phyloP scores from a whole-genome alignment of 2,113 vertebrate genomes.

The Actinemys pallida region DNA sequence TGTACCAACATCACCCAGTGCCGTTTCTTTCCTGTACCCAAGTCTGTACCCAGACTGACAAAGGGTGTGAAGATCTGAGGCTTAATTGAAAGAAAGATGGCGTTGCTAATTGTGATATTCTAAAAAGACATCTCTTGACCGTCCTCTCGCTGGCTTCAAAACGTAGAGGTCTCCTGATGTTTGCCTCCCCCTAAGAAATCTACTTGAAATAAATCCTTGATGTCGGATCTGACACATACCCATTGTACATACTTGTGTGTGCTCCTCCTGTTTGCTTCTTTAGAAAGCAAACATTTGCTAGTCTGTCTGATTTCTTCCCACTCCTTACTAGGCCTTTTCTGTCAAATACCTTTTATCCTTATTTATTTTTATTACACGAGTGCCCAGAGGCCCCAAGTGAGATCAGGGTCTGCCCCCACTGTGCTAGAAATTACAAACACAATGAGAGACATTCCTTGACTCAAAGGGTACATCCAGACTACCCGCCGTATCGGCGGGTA shows the following conservation, averaged over 20 bases:
- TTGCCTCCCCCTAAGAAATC: not conserved
- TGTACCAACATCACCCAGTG: not conserved
- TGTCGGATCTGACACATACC: not conserved
- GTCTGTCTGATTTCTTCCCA: not conserved
- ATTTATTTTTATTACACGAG: not conserved
- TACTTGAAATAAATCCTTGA: accelerated
- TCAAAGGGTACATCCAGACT: not conserved
- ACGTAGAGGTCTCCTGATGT: not conserved
- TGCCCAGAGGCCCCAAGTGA: not conserved
- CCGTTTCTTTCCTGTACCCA: not conserved
- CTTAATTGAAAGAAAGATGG: not conserved
- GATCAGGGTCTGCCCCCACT: not conserved
- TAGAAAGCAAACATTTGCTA: not conserved
- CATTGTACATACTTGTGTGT: not conserved
- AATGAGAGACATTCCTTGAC: accelerated
- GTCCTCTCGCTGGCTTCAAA: not conserved
- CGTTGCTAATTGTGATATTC: not conserved
- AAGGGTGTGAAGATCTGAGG: accelerated
- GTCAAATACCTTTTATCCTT: not conserved
- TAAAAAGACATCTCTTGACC: accelerated
- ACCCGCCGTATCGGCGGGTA: too few species aligned
- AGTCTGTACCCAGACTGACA: not conserved
- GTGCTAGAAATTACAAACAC: not conserved
- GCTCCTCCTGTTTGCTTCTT: not conserved
- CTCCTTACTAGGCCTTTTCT: not conserved